Conservation (phyloP, 2,113 vertebrate species). For the Myiozetetes cayanensis region DNA sequence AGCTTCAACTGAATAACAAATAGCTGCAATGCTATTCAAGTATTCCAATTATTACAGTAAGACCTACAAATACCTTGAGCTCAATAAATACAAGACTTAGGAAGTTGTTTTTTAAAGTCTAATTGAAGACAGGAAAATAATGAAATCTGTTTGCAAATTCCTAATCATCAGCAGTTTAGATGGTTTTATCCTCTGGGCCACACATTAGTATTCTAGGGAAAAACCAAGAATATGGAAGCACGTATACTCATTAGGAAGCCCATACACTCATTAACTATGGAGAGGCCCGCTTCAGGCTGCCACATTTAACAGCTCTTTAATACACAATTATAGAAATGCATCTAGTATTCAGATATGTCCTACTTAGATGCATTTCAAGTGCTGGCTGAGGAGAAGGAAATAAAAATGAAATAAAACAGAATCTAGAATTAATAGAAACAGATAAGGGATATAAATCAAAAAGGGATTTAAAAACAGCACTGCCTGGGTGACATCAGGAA, state of each 20-base stretch:
- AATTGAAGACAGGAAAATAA: not conserved
- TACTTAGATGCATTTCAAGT: not conserved
- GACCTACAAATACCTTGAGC: not conserved
- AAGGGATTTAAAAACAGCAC: not conserved
- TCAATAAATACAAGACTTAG: not conserved
- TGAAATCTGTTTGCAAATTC: not conserved
- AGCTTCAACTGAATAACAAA: not conserved
- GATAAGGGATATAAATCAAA: not conserved
- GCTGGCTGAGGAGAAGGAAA: not conserved
- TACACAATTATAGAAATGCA: not conserved
- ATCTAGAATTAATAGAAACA: not conserved
- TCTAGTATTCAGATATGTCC: slow-evolving; percentile 10
- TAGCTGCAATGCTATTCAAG: not conserved
- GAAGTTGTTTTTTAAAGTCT: not conserved
- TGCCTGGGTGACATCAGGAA: not conserved
- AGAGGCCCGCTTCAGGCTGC: not conserved
- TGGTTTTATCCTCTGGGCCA: not conserved
- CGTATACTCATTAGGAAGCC: not conserved
- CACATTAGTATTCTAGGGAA: not conserved
- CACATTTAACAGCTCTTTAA: not conserved
- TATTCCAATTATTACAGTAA: not conserved
- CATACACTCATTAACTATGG: not conserved
- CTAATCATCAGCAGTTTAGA: not conserved
- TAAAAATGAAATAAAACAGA: not conserved
- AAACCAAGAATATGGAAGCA: not conserved